phyloP scores from a whole-genome alignment of 2,113 vertebrate genomes.

The Eubucco bourcierii region DNA sequence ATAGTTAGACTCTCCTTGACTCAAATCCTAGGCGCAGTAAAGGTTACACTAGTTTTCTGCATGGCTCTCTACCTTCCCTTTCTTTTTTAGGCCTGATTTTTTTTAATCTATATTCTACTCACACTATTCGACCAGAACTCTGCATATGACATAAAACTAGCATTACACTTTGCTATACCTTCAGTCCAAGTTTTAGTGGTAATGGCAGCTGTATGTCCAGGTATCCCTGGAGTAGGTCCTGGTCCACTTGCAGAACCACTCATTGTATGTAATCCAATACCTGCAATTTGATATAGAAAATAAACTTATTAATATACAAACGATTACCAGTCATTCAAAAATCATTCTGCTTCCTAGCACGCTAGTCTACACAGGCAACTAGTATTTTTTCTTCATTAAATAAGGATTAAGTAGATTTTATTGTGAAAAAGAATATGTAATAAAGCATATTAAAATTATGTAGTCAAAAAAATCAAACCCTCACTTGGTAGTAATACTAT shows the following conservation, averaged over 20 bases:
- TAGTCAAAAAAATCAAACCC: not conserved
- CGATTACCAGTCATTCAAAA: not conserved
- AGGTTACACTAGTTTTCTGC: not conserved
- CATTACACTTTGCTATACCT: conserved; percentile 55
- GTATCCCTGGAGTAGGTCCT: conserved; percentile 75
- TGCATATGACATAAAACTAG: not conserved
- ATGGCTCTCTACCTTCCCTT: not conserved
- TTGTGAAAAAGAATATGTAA: not conserved
- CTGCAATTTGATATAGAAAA: conserved; percentile 54
- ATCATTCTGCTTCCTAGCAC: not conserved
- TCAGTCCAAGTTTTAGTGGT: conserved; percentile 83
- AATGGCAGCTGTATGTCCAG: conserved; percentile 74
- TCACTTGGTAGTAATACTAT: not conserved
- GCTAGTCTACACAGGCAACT: not conserved
- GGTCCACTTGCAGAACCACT: conserved; percentile 74
- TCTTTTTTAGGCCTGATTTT: not conserved
- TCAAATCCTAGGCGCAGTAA: not conserved
- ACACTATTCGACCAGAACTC: not conserved
- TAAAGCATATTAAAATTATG: not conserved
- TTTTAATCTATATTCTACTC: not conserved
- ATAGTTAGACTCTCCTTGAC: not conserved
- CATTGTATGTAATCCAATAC: conserved; percentile 78
- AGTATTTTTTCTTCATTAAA: not conserved
- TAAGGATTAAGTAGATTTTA: not conserved
- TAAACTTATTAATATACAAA: not conserved